phyloP scores from a whole-genome alignment of 2,113 vertebrate species.

The Podarcis muralis region DNA sequence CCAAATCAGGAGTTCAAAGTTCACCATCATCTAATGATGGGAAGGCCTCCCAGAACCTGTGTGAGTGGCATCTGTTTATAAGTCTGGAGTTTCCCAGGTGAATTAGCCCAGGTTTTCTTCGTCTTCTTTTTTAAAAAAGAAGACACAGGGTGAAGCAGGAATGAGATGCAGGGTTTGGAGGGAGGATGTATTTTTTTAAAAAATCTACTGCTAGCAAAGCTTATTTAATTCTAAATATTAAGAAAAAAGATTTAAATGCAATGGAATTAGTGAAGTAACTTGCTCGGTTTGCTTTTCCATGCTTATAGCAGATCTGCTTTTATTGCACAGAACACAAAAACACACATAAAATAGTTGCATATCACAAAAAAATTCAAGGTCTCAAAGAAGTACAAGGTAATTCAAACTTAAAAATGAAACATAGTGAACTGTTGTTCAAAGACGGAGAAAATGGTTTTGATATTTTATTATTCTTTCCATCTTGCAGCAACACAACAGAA shows the following conservation, averaged over 20 bases:
- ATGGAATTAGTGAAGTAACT: slow-evolving; percentile 54
- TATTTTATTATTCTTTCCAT: neutral
- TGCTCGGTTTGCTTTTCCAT: slow-evolving; percentile 63
- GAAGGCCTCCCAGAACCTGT: slow-evolving; percentile 54
- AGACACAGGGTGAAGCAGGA: neutral
- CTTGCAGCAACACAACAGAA: neutral
- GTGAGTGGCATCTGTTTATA: slow-evolving; percentile 71
- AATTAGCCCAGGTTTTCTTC: slow-evolving; percentile 44
- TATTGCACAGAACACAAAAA: fast-evolving
- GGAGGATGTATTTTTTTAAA: neutral
- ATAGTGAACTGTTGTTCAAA: neutral
- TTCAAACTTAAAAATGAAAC: neutral
- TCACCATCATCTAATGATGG: slow-evolving; percentile 73
- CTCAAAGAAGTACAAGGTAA: neutral
- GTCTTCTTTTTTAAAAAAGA: neutral
- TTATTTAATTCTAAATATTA: slow-evolving; percentile 72
- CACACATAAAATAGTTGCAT: fast-evolving
- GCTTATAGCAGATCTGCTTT: neutral
- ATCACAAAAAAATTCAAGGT: neutral
- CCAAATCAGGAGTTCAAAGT: slow-evolving; percentile 72
- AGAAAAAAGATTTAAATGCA: slow-evolving; percentile 61
- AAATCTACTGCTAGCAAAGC: slow-evolving; percentile 23
- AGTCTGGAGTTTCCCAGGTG: slow-evolving; percentile 63
- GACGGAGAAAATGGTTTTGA: neutral
- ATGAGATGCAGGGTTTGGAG: slow-evolving; percentile 20